Percentiles rank a stretch among this genome's conserved stretches.
phyloP scores from a whole-genome alignment of 2,888 invertebrate genomes.

The Neria commutata region DNA sequence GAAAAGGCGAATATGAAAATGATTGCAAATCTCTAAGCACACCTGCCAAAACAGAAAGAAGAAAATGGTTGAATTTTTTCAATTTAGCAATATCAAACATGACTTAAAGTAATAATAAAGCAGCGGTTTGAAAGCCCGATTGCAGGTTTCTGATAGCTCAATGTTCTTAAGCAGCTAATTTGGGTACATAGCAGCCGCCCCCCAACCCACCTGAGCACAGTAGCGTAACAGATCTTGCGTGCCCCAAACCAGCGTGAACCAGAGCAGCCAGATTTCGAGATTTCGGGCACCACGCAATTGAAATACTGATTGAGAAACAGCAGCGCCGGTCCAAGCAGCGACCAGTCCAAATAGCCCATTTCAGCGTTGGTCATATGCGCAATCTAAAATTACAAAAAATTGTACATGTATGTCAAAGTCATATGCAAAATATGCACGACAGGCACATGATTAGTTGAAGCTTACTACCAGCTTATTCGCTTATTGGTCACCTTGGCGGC shows the following conservation, averaged over 20 bases:
- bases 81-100: neutral
- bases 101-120: neutral
- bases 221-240: slow-evolving; percentile 82
- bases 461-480: slow-evolving; percentile 93
- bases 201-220: slow-evolving; percentile 74
- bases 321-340: slow-evolving; percentile 88
- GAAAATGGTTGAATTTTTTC: neutral
- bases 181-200: too few relatives aligned
- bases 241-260: slow-evolving; percentile 89
- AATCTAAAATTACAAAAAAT: slow-evolving; percentile 69
- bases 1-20: slow-evolving; percentile 85
- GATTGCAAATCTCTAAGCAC: slow-evolving; percentile 89
- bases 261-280: slow-evolving; percentile 87
- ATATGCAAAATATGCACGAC: neutral
- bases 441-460: slow-evolving; percentile 39
- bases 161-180: too few relatives aligned
- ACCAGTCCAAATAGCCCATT: slow-evolving; percentile 94
- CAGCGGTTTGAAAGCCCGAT: too few relatives aligned
- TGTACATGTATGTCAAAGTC: neutral
- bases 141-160: too few relatives aligned
- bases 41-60: slow-evolving; percentile 61
- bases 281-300: slow-evolving; percentile 88
- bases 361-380: slow-evolving; percentile 99
- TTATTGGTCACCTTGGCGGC: slow-evolving; percentile 96
- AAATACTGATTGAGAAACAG: slow-evolving; percentile 99